Evolutionary conservation across 2,888 invertebrate genomes (phyloP), one percentile per base, ranked within the genome.

Genomic region (Magallana nippona): DNA sequence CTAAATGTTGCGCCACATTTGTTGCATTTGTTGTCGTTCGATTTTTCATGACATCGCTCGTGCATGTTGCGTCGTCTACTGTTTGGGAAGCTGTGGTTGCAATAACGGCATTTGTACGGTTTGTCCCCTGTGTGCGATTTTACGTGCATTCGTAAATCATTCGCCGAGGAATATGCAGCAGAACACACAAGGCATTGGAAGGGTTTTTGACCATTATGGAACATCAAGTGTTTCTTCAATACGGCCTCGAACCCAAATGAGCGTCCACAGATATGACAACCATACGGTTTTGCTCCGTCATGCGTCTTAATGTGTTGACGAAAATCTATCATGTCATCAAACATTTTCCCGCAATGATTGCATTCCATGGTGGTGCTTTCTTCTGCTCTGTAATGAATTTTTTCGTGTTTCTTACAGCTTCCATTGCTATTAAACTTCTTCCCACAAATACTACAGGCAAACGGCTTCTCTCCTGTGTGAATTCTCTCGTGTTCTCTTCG

Each of bases 381-480:
- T 55, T 79, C 82, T 17, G 13, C 60, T 11, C 71, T 79, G 55
- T 55, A 27, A 32, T 86, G 86, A 15, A 78, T 82, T 2, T 81
- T 58, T 62, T 86, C 86, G 62, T 86, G 86, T 22, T 86, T 86
- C 10, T 82, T 57, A n/a, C 86, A 86, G 62, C 82, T 86, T n/a
- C 86, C 86, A 62, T 86, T 84, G 56, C 84, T 86, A 22, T 84
- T 86, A 19, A 86, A 86, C 5, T 77, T 63, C 27, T 84, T 86
- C 2, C 81, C 82, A 79, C 86, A 86, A 82, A 82, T 58, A 8
- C 80, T 55, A 71, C 86, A 86, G 11, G 83, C 58, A 60, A 82
- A 86, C n/a, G 86, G 86, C 56, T 82, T 83, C 44, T 86, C 86
- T 2, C 86, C 86, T 0, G 86, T 86, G 55, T 86, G 86, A 55